Conservation (phyloP, 2,888 invertebrate species). For the Chrysomela aeneicollis region DNA sequence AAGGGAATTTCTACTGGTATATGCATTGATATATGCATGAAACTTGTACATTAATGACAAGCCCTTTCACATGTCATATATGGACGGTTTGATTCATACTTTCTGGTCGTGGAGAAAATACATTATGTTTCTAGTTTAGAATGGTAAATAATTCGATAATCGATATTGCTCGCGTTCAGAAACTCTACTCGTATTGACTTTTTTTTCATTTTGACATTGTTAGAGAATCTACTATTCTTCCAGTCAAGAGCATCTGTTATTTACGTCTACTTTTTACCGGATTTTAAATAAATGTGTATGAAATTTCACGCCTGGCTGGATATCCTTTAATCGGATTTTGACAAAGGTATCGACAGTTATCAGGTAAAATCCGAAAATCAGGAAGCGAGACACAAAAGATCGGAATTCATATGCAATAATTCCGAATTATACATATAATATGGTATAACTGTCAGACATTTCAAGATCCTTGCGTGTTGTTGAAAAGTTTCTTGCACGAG, state of each 20-base stretch:
- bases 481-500: slow-evolving; percentile 22
- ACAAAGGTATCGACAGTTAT: slow-evolving; percentile 40
- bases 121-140: too few relatives aligned
- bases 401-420: slow-evolving; percentile 31
- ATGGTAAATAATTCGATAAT: too few relatives aligned
- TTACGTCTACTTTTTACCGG: slow-evolving; percentile 16
- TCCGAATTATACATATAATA: slow-evolving; percentile 27
- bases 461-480: slow-evolving; percentile 34
- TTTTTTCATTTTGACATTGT: too few relatives aligned
- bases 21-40: too few relatives aligned
- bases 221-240: too few relatives aligned
- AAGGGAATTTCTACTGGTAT: too few relatives aligned
- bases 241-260: slow-evolving; percentile 16
- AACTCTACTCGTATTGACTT: too few relatives aligned
- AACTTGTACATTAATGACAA: too few relatives aligned
- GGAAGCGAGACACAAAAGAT: slow-evolving; percentile 36
- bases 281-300: slow-evolving; percentile 24
- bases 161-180: too few relatives aligned
- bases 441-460: slow-evolving; percentile 37
- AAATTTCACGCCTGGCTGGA: slow-evolving; percentile 37
- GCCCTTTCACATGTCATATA: too few relatives aligned
- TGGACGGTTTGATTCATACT: too few relatives aligned
- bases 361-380: slow-evolving; percentile 39
- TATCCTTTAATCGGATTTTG: slow-evolving; percentile 39
- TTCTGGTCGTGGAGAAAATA: too few relatives aligned